Evolutionary conservation across 1,140 invertebrate species (phyloP).

Genomic region (Catajapyx aquilonaris): DNA sequence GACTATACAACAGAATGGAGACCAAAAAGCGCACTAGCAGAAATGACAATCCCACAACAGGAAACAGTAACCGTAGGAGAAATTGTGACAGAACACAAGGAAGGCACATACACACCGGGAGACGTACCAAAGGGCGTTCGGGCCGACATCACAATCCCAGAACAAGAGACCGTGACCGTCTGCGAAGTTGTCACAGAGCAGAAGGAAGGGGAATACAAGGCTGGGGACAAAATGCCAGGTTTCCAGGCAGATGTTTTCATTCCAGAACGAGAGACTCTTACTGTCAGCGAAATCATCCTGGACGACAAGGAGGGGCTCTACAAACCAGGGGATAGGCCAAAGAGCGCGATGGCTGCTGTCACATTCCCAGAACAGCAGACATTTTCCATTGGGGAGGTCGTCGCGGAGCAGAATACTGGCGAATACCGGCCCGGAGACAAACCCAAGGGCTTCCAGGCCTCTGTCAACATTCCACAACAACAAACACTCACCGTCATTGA

Average conservation of each 20-base stretch:
- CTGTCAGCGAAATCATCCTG: slow-evolving; percentile 21
- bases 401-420: too few relatives aligned
- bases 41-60: slow-evolving; percentile 26
- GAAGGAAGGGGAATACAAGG: slow-evolving; percentile 21
- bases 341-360: too few relatives aligned
- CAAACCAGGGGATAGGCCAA: too few relatives aligned
- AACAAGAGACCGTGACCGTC: slow-evolving; percentile 27
- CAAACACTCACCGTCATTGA: too few relatives aligned
- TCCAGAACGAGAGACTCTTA: slow-evolving; percentile 21
- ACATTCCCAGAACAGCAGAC: too few relatives aligned
- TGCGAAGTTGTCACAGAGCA: slow-evolving; percentile 26
- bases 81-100: slow-evolving; percentile 30
- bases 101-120: too few relatives aligned
- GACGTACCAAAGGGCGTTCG: slow-evolving; percentile 21
- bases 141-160: slow-evolving; percentile 24
- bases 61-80: slow-evolving; percentile 34
- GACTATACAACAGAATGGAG: too few relatives aligned
- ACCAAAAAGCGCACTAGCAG: slow-evolving; percentile 26
- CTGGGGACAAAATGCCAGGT: slow-evolving; percentile 14
- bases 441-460: slow-evolving; percentile 12
- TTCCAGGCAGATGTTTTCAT: slow-evolving; percentile 18
- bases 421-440: too few relatives aligned
- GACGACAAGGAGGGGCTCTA: slow-evolving; percentile 28
- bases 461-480: slow-evolving; percentile 12
- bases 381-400: too few relatives aligned